Evolutionary conservation across 2,888 invertebrate species (phyloP).

Genomic region (Pristionchus japonicus): DNA sequence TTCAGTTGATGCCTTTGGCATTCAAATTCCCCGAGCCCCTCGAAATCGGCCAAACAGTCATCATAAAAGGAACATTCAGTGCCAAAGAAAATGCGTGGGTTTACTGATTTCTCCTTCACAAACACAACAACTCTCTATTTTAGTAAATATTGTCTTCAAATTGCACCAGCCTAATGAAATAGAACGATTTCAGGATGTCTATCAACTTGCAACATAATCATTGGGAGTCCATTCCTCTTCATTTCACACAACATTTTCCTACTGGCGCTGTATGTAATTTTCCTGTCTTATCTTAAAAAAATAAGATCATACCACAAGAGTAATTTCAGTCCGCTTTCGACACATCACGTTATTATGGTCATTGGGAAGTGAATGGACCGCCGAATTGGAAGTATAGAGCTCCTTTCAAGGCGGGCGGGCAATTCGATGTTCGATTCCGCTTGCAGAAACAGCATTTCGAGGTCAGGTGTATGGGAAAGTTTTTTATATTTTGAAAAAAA

Average conservation of each 20-base stretch:
- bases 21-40: neutral
- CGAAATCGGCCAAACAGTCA: neutral
- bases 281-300: too few species aligned
- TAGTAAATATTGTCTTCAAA: too few species aligned
- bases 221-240: neutral
- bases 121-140: too few species aligned
- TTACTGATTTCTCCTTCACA: too few species aligned
- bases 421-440: neutral
- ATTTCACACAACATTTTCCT: too few species aligned
- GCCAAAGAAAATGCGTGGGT: too few species aligned
- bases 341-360: neutral
- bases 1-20: neutral
- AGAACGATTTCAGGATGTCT: neutral
- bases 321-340: neutral
- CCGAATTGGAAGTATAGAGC: neutral
- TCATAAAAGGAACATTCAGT: neutral
- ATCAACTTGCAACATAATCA: neutral
- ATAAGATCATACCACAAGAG: too few species aligned
- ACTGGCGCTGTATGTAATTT: too few species aligned
- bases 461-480: too few species aligned
- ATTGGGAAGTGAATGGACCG: neutral
- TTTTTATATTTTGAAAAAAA: too few species aligned
- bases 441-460: too few species aligned
- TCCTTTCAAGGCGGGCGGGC: neutral
- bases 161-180: too few species aligned